Conservation (phyloP, 2,888 invertebrate genomes). For the Artemia sp. region DNA sequence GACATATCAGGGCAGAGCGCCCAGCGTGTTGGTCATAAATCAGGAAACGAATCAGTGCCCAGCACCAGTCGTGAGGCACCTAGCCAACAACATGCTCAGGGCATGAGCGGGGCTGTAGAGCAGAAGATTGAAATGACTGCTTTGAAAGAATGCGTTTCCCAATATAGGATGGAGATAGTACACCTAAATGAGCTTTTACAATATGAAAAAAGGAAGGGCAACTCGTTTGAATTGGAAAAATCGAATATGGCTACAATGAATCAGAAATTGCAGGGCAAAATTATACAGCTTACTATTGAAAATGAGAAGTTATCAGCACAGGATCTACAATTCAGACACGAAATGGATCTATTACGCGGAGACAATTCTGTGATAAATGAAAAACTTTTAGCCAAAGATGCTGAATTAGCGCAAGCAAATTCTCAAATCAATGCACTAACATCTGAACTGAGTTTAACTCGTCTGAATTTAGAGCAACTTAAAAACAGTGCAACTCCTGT, state of each 20-base stretch:
- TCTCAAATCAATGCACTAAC: neutral
- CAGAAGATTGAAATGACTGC: neutral
- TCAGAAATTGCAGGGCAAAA: conserved; percentile 4
- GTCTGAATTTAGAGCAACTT: conserved; percentile 1
- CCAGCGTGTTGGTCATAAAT: conserved; percentile 1
- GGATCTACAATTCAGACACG: neutral
- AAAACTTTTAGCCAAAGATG: neutral
- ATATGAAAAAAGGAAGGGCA: conserved; percentile 7
- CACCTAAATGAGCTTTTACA: conserved; percentile 5
- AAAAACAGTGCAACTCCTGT: neutral
- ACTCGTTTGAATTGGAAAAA: neutral
- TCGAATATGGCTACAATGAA: conserved; percentile 5
- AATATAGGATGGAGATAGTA: neutral
- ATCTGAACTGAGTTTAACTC: conserved; percentile 11
- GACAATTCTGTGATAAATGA: conserved; percentile 7
- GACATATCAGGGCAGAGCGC: conserved; percentile 8
- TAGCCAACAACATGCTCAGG: neutral
- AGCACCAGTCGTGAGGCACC: neutral
- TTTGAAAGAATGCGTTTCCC: conserved; percentile 11
- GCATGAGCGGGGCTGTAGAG: neutral
- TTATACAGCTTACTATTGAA: neutral
- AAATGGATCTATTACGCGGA: neutral
- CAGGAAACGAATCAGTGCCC: neutral
- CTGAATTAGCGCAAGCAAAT: neutral
- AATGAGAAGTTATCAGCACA: conserved; percentile 11